Evolutionary conservation across 53 echinoderm and acorn worm species (phyloP).

Genomic region (Mesocentrotus franciscanus): DNA sequence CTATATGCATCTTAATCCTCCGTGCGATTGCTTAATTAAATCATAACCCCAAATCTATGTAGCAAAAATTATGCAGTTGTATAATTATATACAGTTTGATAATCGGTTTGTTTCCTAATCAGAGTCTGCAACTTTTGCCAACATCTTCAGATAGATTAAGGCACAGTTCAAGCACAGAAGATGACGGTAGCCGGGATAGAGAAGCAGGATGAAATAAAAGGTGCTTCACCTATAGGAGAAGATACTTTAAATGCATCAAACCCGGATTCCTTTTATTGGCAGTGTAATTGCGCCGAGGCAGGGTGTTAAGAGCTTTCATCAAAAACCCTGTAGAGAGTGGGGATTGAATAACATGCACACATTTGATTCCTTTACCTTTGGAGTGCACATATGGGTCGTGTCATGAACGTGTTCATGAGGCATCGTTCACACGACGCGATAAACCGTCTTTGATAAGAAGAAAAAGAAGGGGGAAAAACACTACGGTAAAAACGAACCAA

Average conservation of each 20-base stretch:
- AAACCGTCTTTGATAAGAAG: no score
- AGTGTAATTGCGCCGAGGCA: not conserved
- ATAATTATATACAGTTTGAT: no score
- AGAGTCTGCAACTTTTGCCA: not conserved
- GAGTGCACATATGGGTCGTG: not conserved
- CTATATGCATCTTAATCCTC: no score
- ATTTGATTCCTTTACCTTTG: conserved; percentile 19
- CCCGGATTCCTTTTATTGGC: not conserved
- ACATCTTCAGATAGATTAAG: not conserved
- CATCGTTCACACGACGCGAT: no score
- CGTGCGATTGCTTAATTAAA: no score
- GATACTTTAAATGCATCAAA: not conserved
- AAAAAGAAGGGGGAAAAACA: no score
- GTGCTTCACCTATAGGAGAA: not conserved
- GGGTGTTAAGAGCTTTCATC: conserved; percentile 47
- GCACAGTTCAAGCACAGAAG: not conserved
- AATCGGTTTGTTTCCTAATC: not conserved
- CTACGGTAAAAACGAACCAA: no score
- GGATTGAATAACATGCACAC: conserved; percentile 9
- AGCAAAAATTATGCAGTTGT: no score
- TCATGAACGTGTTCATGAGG: not conserved
- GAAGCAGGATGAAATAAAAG: not conserved
- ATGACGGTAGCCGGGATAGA: not conserved
- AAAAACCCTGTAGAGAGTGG: not conserved
- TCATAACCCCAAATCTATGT: no score